Conservation (phyloP, 2,113 vertebrate genomes). For the Nannospalax galili region DNA sequence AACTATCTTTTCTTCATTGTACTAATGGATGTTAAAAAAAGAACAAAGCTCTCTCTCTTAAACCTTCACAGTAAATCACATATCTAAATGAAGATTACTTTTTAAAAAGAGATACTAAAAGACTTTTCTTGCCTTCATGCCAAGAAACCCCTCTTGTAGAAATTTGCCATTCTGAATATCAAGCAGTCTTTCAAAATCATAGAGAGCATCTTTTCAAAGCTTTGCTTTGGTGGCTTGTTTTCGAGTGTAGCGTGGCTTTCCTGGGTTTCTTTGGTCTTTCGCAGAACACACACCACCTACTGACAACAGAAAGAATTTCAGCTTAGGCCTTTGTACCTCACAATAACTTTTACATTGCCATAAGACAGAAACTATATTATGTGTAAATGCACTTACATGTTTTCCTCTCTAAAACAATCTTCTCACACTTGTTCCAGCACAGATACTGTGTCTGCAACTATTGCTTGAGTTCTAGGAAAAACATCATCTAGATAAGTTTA, state of each 20-base stretch:
- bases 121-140: constrained; percentile 46
- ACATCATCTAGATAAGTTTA: not conserved
- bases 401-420: not conserved
- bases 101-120: constrained; percentile 63
- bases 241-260: not conserved
- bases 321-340: not conserved
- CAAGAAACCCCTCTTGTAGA: constrained; percentile 27
- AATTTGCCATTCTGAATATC: not conserved
- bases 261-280: not conserved
- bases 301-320: not conserved
- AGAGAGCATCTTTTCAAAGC: not conserved
- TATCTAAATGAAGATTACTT: constrained; percentile 83
- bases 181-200: not conserved
- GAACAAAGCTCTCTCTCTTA: constrained; percentile 85
- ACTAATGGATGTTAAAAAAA: constrained; percentile 84
- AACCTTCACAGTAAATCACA: constrained; percentile 85
- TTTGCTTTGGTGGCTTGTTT: not conserved
- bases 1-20: constrained; percentile 83
- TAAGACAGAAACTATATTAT: not conserved
- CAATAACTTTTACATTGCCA: not conserved
- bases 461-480: not conserved
- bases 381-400: not conserved
- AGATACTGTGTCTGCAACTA: not conserved
- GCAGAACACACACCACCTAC: not conserved
- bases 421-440: not conserved